Percentiles rank a stretch among this genome's conserved stretches.
These are phyloP conservation scores for Nematostella vectensis DNA, from an alignment of 92 coral and sea anemone genomes.

Conservation along the genomic window DNA sequence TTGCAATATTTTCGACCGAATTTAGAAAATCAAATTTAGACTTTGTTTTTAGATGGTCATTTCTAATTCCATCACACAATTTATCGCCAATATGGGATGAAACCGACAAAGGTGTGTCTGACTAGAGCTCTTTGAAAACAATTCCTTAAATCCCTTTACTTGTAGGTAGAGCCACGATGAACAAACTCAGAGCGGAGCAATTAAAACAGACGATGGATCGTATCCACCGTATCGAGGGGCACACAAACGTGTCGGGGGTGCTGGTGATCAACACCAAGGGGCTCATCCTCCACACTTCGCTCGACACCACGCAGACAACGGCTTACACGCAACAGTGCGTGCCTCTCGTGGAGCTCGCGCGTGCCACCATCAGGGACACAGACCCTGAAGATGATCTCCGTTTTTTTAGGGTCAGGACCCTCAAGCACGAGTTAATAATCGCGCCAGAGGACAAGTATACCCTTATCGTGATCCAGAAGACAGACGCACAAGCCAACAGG, in stretches of 20 bases:
- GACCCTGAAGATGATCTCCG: conserved; percentile 71
- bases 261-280: conserved; percentile 43
- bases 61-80: too few species aligned
- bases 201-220: too few species aligned
- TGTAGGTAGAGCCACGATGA: too few species aligned
- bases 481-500: too few species aligned
- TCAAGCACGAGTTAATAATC: conserved; percentile 55
- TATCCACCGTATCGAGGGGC: conserved; percentile 58
- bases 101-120: too few species aligned
- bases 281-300: conserved; percentile 39
- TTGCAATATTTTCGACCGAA: too few species aligned
- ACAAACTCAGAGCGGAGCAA: too few species aligned
- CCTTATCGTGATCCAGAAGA: conserved; percentile 60
- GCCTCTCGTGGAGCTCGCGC: conserved; percentile 40
- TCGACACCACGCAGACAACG: conserved; percentile 42
- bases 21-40: too few species aligned
- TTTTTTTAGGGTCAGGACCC: conserved; percentile 59
- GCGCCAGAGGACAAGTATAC: conserved; percentile 56
- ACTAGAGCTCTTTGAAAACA: too few species aligned
- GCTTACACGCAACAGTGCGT: conserved; percentile 49
- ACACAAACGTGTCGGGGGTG: conserved; percentile 54
- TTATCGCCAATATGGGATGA: too few species aligned
- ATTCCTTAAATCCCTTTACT: too few species aligned
- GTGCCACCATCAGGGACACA: conserved; percentile 39
- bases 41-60: too few species aligned